Evolutionary conservation across 23 tunicate species (phyloP), one percentile per base, ranked within the genome.

Genomic region (Trididemnum clinides): DNA sequence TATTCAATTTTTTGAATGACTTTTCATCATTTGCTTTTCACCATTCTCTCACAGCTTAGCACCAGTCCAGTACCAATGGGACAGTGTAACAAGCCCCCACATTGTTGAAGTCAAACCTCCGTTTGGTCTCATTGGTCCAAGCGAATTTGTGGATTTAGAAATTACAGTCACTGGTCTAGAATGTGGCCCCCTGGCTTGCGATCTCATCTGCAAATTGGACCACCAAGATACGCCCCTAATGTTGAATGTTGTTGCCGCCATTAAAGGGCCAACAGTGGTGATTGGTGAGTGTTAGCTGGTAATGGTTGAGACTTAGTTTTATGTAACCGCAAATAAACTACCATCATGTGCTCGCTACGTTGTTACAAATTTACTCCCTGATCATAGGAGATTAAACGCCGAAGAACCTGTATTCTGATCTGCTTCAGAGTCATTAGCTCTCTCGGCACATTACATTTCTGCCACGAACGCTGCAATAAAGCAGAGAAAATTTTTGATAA

Each of bases 101-200:
- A 93, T 93, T 6, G 84, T 93, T 57, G 92, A 88, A 84, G 85
- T 93, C 33, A 90, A 93, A 38, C 98, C 98, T 12, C 92, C 98
- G 22, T 36, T 93, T 28, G 98, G 92, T 0, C n/a, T 80, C 51
- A 75, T 93, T 0, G 81, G 89, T 28, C 98, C 98, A 3, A 92
- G 98, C 6, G 98, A 93, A 20, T 39, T 85, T 7, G 87, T 81
- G n/a, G 89, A 93, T 34, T 87, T 88, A 2, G 92, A 93, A 80
- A 92, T 93, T 10, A 93, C 84, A 0, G 82, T 88, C 12, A 93
- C 98, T 0, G 98, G 92, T 31, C 81, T 80, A 28, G 57, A 75
- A 12, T 72, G 85, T 0, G 98, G 98, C 2, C 84, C 87, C 1
- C 50, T 93, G 80, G 27, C 83, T 19, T 84, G 90, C 32, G 78